Percentiles rank a stretch among this genome's conserved stretches.
These are phyloP conservation scores for Drosophila rellima DNA, from an alignment of 2,888 invertebrate species.

Conservation along the genomic window DNA sequence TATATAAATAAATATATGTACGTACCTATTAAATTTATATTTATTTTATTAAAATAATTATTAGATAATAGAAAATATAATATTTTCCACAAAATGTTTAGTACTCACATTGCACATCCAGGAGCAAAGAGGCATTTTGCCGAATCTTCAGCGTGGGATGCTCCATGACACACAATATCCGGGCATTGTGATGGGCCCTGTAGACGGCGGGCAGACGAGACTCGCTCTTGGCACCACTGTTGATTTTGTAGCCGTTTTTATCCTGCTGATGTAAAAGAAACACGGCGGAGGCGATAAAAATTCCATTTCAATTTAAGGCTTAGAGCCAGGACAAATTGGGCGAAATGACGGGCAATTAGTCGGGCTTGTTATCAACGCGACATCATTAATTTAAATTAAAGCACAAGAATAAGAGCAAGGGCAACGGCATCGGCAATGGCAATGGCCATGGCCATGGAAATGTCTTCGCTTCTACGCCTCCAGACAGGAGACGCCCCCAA, in stretches of 20 bases:
- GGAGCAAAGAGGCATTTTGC: slow-evolving; percentile 85
- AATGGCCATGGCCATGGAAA: background rate
- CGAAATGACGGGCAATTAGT: slow-evolving; percentile 71
- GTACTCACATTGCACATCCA: slow-evolving; percentile 86
- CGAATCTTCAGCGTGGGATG: slow-evolving; percentile 87
- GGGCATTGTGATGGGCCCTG: slow-evolving; percentile 94
- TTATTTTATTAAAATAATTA: too few relatives aligned
- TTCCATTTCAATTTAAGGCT: slow-evolving; percentile 63
- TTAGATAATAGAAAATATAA: too few relatives aligned
- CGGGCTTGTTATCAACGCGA: slow-evolving; percentile 73
- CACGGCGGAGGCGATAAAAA: slow-evolving; percentile 45
- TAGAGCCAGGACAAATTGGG: slow-evolving; percentile 65
- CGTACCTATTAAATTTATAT: too few relatives aligned
- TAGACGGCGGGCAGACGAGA: slow-evolving; percentile 91
- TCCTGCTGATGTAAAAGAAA: slow-evolving; percentile 74
- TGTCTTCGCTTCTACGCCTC: background rate
- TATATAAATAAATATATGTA: too few relatives aligned
- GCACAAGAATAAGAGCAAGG: slow-evolving; percentile 34
- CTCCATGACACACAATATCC: slow-evolving; percentile 92
- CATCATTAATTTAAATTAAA: slow-evolving; percentile 81
- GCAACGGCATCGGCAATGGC: slow-evolving; percentile 13
- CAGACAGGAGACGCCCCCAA: slow-evolving; percentile 6
- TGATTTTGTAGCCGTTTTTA: slow-evolving; percentile 85
- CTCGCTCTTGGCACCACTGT: slow-evolving; percentile 88
- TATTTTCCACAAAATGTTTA: too few relatives aligned